These are phyloP conservation scores for Cheilosia scutellata DNA, from an alignment of 2,888 invertebrate species.

Conservation along the genomic window DNA sequence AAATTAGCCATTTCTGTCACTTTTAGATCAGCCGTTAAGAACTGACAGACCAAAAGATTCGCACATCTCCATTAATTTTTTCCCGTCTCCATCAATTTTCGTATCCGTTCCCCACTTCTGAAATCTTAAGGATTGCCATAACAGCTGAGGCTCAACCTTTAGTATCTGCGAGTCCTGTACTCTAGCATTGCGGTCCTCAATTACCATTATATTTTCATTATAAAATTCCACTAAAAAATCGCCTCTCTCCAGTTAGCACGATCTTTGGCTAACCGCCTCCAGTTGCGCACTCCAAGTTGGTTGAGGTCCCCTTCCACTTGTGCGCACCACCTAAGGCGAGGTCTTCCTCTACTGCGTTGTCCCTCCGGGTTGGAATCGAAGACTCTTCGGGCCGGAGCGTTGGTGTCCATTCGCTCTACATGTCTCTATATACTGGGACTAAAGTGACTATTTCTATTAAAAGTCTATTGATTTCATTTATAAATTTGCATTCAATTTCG, in stretches of 20 bases:
- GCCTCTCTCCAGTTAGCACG: not conserved
- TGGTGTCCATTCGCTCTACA: conserved; percentile 1
- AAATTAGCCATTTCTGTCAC: not conserved
- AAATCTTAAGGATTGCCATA: not conserved
- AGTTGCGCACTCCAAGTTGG: conserved; percentile 22
- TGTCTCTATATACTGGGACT: not conserved
- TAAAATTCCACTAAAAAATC: not conserved
- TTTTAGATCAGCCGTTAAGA: not conserved
- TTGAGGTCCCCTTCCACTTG: too few relatives aligned
- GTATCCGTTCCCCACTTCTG: not conserved
- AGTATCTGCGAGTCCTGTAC: not conserved
- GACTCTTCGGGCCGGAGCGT: too few relatives aligned
- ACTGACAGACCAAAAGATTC: too few relatives aligned
- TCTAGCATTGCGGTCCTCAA: not conserved
- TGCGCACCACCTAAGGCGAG: too few relatives aligned
- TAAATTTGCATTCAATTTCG: too few relatives aligned
- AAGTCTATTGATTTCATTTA: too few relatives aligned
- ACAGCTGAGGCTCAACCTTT: not conserved
- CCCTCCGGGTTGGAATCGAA: too few relatives aligned
- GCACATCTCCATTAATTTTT: not conserved
- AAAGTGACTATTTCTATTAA: too few relatives aligned
- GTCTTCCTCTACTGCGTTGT: too few relatives aligned
- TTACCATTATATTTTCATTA: not conserved
- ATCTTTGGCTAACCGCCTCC: conserved; percentile 5
- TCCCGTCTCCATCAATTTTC: not conserved